Percentiles rank a stretch among this genome's conserved stretches.
Evolutionary conservation across 2,113 vertebrate species (phyloP).

Genomic region (Aramus guarauna): DNA sequence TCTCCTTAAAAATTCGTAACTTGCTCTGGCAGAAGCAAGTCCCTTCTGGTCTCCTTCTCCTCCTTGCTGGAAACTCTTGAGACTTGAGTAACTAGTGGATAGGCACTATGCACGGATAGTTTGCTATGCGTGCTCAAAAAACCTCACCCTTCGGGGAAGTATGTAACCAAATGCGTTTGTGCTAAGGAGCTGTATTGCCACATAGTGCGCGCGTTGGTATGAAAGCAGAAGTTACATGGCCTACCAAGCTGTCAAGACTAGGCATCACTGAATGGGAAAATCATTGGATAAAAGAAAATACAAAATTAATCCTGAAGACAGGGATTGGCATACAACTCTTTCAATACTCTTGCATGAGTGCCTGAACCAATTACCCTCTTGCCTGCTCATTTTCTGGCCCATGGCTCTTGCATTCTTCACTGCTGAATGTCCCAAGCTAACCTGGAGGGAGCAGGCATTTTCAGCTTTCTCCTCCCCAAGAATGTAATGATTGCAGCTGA

Average conservation of each 20-base stretch:
- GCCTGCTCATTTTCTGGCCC: not conserved
- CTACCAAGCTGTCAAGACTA: not conserved
- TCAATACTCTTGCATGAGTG: not conserved
- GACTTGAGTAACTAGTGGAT: not conserved
- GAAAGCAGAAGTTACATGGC: not conserved
- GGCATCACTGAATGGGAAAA: not conserved
- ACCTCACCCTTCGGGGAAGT: not conserved
- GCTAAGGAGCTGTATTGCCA: not conserved
- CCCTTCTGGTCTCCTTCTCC: not conserved
- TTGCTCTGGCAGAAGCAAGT: not conserved
- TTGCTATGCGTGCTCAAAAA: not conserved
- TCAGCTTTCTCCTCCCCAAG: not conserved
- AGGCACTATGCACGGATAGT: not conserved
- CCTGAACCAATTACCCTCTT: not conserved
- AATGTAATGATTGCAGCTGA: not conserved
- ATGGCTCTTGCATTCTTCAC: not conserved
- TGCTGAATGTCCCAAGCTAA: not conserved
- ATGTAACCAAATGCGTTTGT: not conserved
- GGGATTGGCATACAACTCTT: not conserved
- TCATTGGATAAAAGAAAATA: not conserved
- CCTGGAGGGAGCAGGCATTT: not conserved
- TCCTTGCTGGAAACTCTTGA: not conserved
- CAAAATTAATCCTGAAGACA: not conserved
- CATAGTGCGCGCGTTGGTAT: accelerated
- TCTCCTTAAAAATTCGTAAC: not conserved